Base-by-base conservation (phyloP, 2,888 invertebrate species). In the Drosophila heteroneura region DNA sequence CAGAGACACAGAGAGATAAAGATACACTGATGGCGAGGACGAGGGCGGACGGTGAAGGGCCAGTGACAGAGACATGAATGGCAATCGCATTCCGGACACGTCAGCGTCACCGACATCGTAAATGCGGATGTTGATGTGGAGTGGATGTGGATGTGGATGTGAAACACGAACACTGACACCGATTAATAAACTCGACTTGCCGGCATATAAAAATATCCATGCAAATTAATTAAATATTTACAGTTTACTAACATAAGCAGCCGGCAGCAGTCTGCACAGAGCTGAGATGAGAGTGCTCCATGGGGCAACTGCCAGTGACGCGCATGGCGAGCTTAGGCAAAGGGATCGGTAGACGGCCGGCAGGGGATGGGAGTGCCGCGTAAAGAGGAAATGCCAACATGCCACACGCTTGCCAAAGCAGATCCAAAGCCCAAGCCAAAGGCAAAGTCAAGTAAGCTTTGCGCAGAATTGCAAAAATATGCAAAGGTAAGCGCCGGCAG, bases 401-500 rank as follows among this genome's bases (percentile, higher is more conserved):
- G 82, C 82, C 67, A 71, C 62, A 72, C 82, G 68, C 64, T 79
- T 67, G 64, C 62, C 30, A 68, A 49, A 67, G 82, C 78, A 71
- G 56, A 70, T 65, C 78, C 63, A 61, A 57, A 64, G 61, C 49
- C 56, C 39, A 58, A 35, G 59, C 52, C 44, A 53, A 63, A 67
- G 78, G 62, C 66, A 73, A 82, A 90, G 83, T 63, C 82, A 83
- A 88, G 89, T 74, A 67, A 90, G 91, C 88, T 88, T 86, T 84
- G 80, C 91, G 83, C 86, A 88, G 89, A 87, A 87, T 91, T 91
- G 90, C 91, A 89, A 90, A 87, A 87, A 91, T 91, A 91, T 91
- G 90, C 91, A 91, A 87, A 87, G 90, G 85, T 91, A 91, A 80
- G 86, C 76, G 72, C 65, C 62, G 54, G 53, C 60, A 76, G 53